Base-by-base conservation (phyloP, 2,113 vertebrate species). In the Mesitornis unicolor region DNA sequence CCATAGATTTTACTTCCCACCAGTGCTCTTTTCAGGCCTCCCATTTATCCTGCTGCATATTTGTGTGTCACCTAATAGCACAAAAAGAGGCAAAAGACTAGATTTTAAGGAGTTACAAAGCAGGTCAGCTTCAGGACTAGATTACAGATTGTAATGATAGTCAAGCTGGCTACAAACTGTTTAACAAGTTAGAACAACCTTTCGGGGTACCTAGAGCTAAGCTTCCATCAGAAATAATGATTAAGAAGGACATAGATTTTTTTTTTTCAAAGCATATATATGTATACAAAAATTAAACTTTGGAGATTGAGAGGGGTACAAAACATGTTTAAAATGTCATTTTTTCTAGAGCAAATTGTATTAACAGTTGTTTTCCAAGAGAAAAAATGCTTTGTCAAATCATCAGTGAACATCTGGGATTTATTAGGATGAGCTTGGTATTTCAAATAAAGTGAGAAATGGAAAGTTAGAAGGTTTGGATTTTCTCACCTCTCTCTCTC, bases 221-320 rank as follows among this genome's bases (percentile, higher is more conserved):
- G 18, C 16, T 70, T 64, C 43, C 33, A 45, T 40, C 33, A 76
- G 43, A n/a, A 10, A 65, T 9, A 64, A 56, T 8, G 40, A 18
- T 11, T 57, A 56, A 64, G 6, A 1, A 84, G 5, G 12, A 15
- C 2, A 36, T 0, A 21, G 16, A 24, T 3, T 45, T 20, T 1
- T 43, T 18, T 33, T 77, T 53, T 51, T 11, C 21, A 43, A 90
- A 42, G 20, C 6, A 79, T 2, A 35, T 4, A 33, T 20, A 8
- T 14, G 31, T 8, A 45, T 9, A 40, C 2, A 77, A 64, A 81
- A 78, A 45, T 18, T 31, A 18, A 48, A 33, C 17, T 53, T 26
- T 11, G 26, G 25, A 50, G 13, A 5, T 19, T 9, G 3, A 3
- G 2, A 20, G 11, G 4, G 2, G 5, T 24, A 22, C n/a, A 71